Percentiles rank a stretch among this genome's conserved stretches.
phyloP scores from a whole-genome alignment of 2,888 invertebrate genomes.

The Cosmia pyralina region DNA sequence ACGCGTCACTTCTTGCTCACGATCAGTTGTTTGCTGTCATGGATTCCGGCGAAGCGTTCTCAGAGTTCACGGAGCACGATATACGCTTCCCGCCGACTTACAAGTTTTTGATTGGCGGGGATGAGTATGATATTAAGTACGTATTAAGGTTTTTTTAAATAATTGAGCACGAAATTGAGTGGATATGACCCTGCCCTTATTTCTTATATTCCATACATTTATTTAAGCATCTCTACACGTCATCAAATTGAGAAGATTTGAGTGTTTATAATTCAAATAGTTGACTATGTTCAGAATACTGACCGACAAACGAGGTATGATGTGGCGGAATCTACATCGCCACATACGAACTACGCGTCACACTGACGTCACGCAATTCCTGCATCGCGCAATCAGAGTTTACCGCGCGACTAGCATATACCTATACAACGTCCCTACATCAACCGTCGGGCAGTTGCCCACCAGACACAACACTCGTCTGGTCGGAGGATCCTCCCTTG shows the following conservation, averaged over 20 bases:
- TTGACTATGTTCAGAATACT: not conserved
- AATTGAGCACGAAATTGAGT: not conserved
- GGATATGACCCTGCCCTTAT: not conserved
- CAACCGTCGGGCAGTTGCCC: too few species aligned
- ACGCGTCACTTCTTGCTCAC: constrained; percentile 91
- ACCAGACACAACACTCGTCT: too few species aligned
- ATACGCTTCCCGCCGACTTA: constrained; percentile 96
- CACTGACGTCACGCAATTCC: too few species aligned
- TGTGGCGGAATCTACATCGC: too few species aligned
- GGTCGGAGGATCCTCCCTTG: too few species aligned
- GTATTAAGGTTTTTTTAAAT: constrained; percentile 65
- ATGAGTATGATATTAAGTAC: constrained; percentile 95
- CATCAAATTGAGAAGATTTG: not conserved
- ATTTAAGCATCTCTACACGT: not conserved
- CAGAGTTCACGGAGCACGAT: constrained; percentile 93
- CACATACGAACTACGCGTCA: too few species aligned
- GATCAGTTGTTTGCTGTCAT: constrained; percentile 95
- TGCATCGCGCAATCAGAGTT: too few species aligned
- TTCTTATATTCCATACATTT: not conserved
- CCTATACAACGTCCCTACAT: too few species aligned
- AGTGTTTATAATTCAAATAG: not conserved
- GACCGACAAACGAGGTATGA: too few species aligned
- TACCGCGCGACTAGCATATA: too few species aligned
- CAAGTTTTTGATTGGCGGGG: constrained; percentile 94
- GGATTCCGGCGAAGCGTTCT: constrained; percentile 94